These are phyloP conservation scores for Phalangium opilio DNA, from an alignment of 2,888 invertebrate genomes.

Conservation along the genomic window DNA sequence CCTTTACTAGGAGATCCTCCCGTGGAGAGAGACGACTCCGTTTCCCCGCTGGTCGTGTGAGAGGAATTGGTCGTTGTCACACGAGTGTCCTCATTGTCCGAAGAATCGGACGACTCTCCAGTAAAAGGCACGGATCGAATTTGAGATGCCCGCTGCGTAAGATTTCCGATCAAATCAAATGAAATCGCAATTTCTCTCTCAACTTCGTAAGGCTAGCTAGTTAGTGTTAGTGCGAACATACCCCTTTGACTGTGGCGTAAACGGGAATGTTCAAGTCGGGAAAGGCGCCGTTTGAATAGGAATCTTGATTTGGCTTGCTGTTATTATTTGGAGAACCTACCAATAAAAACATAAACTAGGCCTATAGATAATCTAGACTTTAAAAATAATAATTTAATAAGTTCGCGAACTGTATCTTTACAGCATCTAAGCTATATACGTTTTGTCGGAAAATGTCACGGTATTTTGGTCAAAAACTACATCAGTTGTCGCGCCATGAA, in stretches of 20 bases:
- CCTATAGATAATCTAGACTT: not conserved
- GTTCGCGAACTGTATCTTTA: too few species aligned
- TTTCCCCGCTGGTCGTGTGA: constrained; percentile 21
- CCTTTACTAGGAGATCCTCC: constrained; percentile 22
- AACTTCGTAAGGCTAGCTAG: too few species aligned
- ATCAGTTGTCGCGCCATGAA: too few species aligned
- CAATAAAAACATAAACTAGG: not conserved
- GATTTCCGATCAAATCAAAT: constrained; percentile 4
- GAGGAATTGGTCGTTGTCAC: constrained; percentile 23
- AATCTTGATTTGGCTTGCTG: constrained; percentile 9
- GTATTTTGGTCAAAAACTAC: too few species aligned
- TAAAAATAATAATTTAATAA: too few species aligned
- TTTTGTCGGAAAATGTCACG: too few species aligned
- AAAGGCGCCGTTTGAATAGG: constrained; percentile 10
- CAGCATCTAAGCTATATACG: too few species aligned
- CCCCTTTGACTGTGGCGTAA: constrained; percentile 89
- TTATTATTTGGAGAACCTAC: constrained; percentile 11
- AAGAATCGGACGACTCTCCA: constrained; percentile 86
- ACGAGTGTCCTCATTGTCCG: constrained; percentile 63
- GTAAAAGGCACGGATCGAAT: constrained; percentile 90
- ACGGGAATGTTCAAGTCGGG: constrained; percentile 49
- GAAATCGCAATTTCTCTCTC: constrained; percentile 1
- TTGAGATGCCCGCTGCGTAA: constrained; percentile 67
- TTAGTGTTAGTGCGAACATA: constrained; percentile 37
- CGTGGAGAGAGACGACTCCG: constrained; percentile 21